Base-by-base conservation (phyloP, 2,113 vertebrate species). In the Craseonycteris thonglongyai region DNA sequence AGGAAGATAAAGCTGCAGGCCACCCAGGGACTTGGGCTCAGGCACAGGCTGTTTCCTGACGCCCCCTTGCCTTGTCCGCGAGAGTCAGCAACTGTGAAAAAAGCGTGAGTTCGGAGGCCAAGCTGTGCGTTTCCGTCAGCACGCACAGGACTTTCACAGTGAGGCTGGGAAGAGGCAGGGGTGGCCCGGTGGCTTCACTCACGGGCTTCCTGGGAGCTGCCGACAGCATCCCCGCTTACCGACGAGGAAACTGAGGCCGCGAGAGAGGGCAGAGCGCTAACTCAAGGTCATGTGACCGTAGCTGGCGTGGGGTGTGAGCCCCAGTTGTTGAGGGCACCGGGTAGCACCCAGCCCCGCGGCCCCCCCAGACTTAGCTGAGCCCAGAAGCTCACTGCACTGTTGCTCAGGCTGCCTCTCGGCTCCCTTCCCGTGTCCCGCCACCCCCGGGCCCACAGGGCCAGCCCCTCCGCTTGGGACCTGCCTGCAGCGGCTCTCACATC, bases 21-120 rank as follows among this genome's bases (percentile, higher is more conserved):
- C 63, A 35, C 56, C 45, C 59, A 5, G 47, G 21, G 7, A 5
- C 51, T 33, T 45, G 22, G 74, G 18, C 26, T 26, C 35, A 22
- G 12, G 40, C 9, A 2, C 24, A 26, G 38, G 18, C 0, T 19
- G 42, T 42, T 63, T 22, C 0, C 0, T 24, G 5, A 13, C 0
- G 14, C 26, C 33, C 12, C 7, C 72, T 30, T 38, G 63, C 47
- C 38, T 38, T 38, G 33, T 6, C 5, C 0, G 4, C 7, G 33
- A 58, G 66, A 7, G 26, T 22, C 3, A 26, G 81, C 33, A 35
- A 24, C 19, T 10, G 19, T 0, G 38, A 16, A 15, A 42, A 16
- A 15, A 42, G 63, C 1, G 0, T 11, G 24, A 30, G 15, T 12
- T 26, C 8, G 2, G 47, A 16, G 40, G 13, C 1, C 10, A 45